Evolutionary conservation across 2,888 invertebrate species (phyloP).

Genomic region (Cantharis lateralis): DNA sequence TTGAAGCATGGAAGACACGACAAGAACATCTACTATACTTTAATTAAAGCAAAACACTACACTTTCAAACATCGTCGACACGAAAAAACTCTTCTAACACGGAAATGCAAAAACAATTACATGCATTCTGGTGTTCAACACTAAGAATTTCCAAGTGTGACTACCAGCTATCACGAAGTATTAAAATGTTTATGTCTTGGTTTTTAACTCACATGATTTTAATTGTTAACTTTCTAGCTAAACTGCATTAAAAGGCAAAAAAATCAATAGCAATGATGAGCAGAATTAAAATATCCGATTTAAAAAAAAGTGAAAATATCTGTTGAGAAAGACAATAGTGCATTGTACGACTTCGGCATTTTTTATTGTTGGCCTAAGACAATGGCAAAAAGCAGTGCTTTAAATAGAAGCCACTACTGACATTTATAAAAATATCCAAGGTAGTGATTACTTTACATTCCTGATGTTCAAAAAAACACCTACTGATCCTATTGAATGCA

Average conservation of each 20-base stretch:
- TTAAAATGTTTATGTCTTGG: conserved; percentile 5
- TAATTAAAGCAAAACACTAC: neutral
- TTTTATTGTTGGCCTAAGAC: neutral
- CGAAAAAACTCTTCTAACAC: neutral
- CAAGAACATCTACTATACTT: neutral
- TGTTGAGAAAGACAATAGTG: neutral
- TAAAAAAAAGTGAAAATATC: neutral
- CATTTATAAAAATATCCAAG: neutral
- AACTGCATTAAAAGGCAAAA: neutral
- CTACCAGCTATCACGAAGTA: conserved; percentile 16
- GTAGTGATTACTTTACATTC: neutral
- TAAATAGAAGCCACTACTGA: neutral
- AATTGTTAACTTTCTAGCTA: neutral
- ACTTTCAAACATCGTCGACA: neutral
- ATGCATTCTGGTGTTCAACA: conserved; percentile 4
- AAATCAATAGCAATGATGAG: neutral
- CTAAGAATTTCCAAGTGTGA: conserved; percentile 18
- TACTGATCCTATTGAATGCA: neutral
- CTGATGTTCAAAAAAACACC: neutral
- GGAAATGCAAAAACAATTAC: conserved; percentile 14
- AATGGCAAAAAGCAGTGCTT: neutral
- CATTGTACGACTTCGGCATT: neutral
- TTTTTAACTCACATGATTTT: neutral
- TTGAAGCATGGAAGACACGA: neutral
- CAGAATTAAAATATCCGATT: neutral